phyloP scores from a whole-genome alignment of 2,113 vertebrate genomes.

The Zeus faber region DNA sequence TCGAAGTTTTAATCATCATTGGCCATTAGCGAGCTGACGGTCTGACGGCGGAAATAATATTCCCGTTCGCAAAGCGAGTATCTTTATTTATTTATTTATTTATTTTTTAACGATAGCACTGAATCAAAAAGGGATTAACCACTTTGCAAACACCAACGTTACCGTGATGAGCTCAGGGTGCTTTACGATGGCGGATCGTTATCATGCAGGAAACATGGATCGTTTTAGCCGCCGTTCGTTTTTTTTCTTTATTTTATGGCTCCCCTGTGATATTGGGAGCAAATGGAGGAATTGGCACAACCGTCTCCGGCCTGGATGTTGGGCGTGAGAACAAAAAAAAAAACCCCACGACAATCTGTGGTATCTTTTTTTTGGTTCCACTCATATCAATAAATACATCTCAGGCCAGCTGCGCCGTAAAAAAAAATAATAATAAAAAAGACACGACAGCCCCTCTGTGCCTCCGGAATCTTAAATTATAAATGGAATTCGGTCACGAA shows the following conservation, averaged over 20 bases:
- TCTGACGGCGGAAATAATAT: conserved; percentile 45
- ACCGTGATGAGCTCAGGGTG: conserved; percentile 33
- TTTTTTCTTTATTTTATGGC: conserved; percentile 27
- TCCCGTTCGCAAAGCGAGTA: too few relatives aligned
- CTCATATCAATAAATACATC: conserved; percentile 31
- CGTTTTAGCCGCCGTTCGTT: conserved; percentile 40
- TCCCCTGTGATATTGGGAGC: conserved; percentile 15
- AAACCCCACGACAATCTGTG: conserved; percentile 4
- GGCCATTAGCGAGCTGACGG: conserved; percentile 25
- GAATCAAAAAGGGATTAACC: conserved; percentile 55
- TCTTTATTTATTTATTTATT: too few relatives aligned
- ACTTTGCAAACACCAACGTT: conserved; percentile 62
- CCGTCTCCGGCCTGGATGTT: too few relatives aligned
- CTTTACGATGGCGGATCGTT: conserved; percentile 41
- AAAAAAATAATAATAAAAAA: too few relatives aligned
- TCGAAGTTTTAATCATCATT: conserved; percentile 53
- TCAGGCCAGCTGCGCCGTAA: conserved; percentile 15
- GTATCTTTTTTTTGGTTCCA: too few relatives aligned
- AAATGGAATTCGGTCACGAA: conserved; percentile 42
- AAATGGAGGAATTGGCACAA: too few relatives aligned
- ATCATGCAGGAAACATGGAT: conserved; percentile 24
- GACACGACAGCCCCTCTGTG: conserved; percentile 39
- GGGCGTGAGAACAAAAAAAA: too few relatives aligned
- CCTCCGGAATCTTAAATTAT: too few relatives aligned
- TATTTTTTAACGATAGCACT: conserved; percentile 49